phyloP scores from a whole-genome alignment of 2,797 vertebrate species.

The Spheniscus humboldti region DNA sequence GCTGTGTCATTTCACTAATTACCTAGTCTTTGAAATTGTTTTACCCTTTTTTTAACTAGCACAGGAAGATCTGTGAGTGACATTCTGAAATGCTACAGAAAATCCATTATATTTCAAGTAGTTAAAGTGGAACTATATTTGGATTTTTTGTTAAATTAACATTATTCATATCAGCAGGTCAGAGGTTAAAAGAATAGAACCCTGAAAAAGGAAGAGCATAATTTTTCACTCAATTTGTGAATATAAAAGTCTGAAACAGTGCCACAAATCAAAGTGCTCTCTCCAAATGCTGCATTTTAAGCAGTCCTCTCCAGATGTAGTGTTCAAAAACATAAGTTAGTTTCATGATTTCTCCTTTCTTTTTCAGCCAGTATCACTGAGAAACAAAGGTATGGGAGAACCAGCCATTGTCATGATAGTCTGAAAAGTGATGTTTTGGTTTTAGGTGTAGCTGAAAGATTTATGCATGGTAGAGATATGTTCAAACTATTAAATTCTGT shows the following conservation, averaged over 20 bases:
- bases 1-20: neutral
- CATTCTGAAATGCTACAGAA: neutral
- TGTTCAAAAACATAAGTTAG: neutral
- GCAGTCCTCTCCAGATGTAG: neutral
- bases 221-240: neutral
- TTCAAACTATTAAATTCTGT: neutral
- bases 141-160: neutral
- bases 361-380: neutral
- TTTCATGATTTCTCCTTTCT: neutral
- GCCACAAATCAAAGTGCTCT: neutral
- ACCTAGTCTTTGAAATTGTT: neutral
- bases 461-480: neutral
- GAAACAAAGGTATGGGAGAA: neutral
- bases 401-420: neutral
- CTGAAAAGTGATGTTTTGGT: neutral
- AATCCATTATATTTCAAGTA: neutral
- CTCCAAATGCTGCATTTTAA: neutral
- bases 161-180: neutral
- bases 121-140: neutral
- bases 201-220: neutral
- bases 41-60: neutral
- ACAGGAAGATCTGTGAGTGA: neutral
- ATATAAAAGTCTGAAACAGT: neutral
- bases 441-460: neutral
- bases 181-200: neutral